Conservation (phyloP, 2,113 vertebrate species). For the Callionymus lyra region DNA sequence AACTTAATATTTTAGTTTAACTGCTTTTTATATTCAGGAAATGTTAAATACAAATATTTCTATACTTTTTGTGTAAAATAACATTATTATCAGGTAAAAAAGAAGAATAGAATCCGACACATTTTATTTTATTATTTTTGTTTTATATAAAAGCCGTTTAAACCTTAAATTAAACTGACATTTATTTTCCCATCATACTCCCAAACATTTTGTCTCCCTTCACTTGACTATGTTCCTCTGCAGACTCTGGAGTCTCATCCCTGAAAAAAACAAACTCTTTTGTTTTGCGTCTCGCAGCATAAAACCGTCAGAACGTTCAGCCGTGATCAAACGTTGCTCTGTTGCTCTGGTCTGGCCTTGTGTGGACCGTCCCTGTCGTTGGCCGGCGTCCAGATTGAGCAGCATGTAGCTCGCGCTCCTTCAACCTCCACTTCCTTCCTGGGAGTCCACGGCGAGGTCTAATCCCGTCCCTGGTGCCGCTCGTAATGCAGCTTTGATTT, state of each 20-base stretch:
- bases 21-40: no score
- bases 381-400: conserved; percentile 28
- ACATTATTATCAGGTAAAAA: no score
- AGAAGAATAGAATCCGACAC: no score
- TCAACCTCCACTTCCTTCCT: conserved; percentile 22
- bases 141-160: no score
- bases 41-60: no score
- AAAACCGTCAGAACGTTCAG: conserved; percentile 23
- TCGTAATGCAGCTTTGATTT: conserved; percentile 48
- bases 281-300: conserved; percentile 33
- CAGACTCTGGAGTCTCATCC: conserved; percentile 20
- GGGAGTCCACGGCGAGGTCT: conserved; percentile 34
- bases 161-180: no score
- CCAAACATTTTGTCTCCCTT: no score
- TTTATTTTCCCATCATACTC: no score
- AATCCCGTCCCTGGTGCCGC: conserved; percentile 42
- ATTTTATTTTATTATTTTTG: no score
- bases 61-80: no score
- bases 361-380: conserved; percentile 40
- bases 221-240: conserved; percentile 25
- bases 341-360: conserved; percentile 22
- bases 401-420: conserved; percentile 29
- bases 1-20: no score
- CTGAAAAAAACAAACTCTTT: conserved; percentile 27
- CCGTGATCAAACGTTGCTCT: no score